Conservation (phyloP, 2,797 vertebrate species). For the Muscicapa comitata region DNA sequence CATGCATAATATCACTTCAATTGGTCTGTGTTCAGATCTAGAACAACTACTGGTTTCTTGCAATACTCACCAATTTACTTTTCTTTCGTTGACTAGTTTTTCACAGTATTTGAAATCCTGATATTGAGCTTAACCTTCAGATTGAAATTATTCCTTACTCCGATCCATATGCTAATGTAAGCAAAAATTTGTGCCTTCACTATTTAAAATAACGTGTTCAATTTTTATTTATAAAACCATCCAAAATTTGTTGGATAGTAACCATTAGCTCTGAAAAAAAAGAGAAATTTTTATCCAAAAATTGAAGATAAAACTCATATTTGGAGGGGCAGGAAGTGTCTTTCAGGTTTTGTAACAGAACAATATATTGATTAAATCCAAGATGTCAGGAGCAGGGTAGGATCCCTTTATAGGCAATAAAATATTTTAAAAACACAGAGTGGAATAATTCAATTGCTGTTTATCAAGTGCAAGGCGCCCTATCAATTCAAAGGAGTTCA, state of each 20-base stretch:
- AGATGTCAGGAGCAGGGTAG: not conserved
- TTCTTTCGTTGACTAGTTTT: not conserved
- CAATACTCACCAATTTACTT: not conserved
- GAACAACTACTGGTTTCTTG: not conserved
- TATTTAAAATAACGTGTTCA: not conserved
- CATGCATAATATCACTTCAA: not conserved
- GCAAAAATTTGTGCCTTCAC: not conserved
- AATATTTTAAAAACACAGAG: not conserved
- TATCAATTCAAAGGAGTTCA: not conserved
- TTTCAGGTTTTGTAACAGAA: not conserved
- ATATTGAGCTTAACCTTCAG: not conserved
- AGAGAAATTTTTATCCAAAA: not conserved
- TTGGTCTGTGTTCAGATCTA: not conserved
- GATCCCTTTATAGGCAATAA: not conserved
- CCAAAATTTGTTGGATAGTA: not conserved
- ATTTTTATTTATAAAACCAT: not conserved
- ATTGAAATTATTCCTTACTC: not conserved
- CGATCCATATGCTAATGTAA: not conserved
- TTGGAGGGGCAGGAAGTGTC: not conserved
- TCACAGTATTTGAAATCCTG: not conserved
- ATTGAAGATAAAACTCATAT: not conserved
- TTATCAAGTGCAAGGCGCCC: not conserved
- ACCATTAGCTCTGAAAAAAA: not conserved
- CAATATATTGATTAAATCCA: not conserved
- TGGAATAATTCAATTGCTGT: not conserved